Evolutionary conservation across 92 coral and sea anemone genomes (phyloP).

Genomic region (Porites cylindrica): DNA sequence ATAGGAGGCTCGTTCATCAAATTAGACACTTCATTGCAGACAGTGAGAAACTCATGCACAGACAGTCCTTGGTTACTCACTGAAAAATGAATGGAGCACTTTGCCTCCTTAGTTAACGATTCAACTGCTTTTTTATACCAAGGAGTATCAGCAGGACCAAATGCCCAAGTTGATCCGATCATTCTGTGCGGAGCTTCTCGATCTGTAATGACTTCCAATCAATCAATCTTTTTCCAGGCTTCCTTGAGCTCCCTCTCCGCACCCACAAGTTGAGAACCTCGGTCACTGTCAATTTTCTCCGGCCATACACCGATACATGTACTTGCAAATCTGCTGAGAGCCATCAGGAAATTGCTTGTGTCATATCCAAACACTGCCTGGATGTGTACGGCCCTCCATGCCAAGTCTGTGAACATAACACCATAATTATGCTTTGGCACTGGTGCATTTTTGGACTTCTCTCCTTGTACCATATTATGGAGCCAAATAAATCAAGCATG

Average conservation of each 20-base stretch:
- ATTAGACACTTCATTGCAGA: constrained; percentile 66
- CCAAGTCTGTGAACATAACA: constrained; percentile 64
- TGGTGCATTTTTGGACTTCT: constrained; percentile 76
- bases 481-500: constrained; percentile 82
- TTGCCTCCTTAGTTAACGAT: constrained; percentile 63
- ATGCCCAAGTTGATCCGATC: constrained; percentile 53
- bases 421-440: constrained; percentile 81
- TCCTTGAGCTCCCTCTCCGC: constrained; percentile 69
- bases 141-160: constrained; percentile 24
- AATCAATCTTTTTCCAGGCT: constrained; percentile 69
- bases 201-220: constrained; percentile 52
- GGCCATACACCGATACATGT: constrained; percentile 78
- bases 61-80: too few species aligned
- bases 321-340: constrained; percentile 72
- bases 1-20: constrained; percentile 72
- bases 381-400: constrained; percentile 76
- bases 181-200: constrained; percentile 45
- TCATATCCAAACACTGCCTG: constrained; percentile 73
- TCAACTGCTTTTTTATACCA: constrained; percentile 71
- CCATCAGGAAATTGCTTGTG: constrained; percentile 75
- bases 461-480: constrained; percentile 68
- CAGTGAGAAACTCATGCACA: constrained; percentile 62
- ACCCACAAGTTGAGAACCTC: constrained; percentile 77
- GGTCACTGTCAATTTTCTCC: constrained; percentile 74
- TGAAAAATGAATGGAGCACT: constrained; percentile 48